Evolutionary conservation across 2,113 vertebrate genomes (phyloP).

Genomic region (Onychorhynchus coronatus): DNA sequence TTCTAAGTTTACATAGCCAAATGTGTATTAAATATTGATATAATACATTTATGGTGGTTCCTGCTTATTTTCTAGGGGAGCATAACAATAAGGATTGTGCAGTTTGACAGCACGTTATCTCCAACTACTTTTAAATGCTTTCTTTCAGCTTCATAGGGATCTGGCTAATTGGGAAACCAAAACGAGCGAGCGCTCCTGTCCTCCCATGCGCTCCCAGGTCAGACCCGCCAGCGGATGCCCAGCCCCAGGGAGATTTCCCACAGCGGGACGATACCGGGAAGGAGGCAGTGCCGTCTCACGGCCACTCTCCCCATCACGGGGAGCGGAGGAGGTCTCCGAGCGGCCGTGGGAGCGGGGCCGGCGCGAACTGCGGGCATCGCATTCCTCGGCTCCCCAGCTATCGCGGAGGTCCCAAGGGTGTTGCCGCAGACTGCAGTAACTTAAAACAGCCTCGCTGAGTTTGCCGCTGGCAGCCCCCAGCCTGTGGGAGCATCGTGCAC

Average conservation of each 20-base stretch:
- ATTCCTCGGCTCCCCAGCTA: background rate
- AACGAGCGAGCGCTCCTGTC: background rate
- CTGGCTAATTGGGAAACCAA: background rate
- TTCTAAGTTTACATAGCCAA: background rate
- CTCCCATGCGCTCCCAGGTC: background rate
- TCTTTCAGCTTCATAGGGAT: background rate
- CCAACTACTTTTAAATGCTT: background rate
- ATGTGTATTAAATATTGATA: conserved; percentile 26
- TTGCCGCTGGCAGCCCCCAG: background rate
- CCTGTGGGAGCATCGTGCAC: background rate
- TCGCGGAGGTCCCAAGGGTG: background rate
- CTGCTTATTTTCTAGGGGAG: conserved; percentile 19
- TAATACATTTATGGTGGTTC: background rate
- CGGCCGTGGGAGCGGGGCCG: background rate
- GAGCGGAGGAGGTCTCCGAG: background rate
- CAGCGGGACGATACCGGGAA: background rate
- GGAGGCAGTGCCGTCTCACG: background rate
- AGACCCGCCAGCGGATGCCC: fast-evolving
- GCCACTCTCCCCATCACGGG: background rate
- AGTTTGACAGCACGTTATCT: background rate
- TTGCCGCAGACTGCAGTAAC: background rate
- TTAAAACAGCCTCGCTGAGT: background rate
- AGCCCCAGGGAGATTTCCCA: background rate
- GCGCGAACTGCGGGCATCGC: background rate
- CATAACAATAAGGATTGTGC: background rate